Conservation (phyloP, 2,888 invertebrate species). For the Zele albiditarsus region DNA sequence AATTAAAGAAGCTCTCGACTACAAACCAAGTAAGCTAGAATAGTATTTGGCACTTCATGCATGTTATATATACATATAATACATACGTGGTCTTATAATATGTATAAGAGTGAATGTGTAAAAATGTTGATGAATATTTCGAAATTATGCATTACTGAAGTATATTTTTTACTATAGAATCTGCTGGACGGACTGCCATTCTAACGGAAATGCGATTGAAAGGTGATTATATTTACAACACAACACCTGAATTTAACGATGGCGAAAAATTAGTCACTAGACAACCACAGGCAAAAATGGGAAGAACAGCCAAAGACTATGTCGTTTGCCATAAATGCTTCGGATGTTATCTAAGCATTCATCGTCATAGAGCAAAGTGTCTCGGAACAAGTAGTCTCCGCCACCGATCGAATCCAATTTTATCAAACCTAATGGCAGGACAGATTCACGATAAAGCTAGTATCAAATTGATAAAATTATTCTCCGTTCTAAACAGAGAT, state of each 20-base stretch:
- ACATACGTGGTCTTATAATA: too few relatives aligned
- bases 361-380: slow-evolving; percentile 48
- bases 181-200: too few relatives aligned
- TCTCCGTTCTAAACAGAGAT: slow-evolving; percentile 50
- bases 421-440: slow-evolving; percentile 45
- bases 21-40: background rate
- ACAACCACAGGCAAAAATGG: background rate
- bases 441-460: slow-evolving; percentile 46
- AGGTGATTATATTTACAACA: slow-evolving; percentile 33
- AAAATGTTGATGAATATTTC: background rate
- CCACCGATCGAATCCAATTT: slow-evolving; percentile 43
- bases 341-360: slow-evolving; percentile 46
- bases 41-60: too few relatives aligned
- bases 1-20: background rate
- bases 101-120: too few relatives aligned
- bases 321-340: slow-evolving; percentile 50
- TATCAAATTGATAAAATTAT: slow-evolving; percentile 36
- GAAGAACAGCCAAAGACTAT: slow-evolving; percentile 42
- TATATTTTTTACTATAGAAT: background rate
- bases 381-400: slow-evolving; percentile 40
- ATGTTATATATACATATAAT: too few relatives aligned
- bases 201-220: background rate
- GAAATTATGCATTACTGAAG: background rate
- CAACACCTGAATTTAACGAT: slow-evolving; percentile 5
- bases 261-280: slow-evolving; percentile 20